A percentile compares a stretch with the other conserved stretches of the same genome.
Conservation (phyloP, 2,113 vertebrate genomes). For the Crotalus horridus region DNA sequence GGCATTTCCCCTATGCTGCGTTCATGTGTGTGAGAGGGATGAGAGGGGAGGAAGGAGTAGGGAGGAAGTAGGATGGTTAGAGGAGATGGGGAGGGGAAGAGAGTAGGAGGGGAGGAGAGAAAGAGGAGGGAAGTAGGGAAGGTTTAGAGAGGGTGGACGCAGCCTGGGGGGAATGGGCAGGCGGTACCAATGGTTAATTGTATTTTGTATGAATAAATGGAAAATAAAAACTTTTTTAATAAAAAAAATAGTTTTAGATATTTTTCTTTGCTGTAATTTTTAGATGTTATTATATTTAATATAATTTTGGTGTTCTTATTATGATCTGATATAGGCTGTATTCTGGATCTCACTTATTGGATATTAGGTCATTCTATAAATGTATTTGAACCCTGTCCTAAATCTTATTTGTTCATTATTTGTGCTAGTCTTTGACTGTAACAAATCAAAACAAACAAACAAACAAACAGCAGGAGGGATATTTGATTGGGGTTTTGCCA, state of each 20-base stretch:
- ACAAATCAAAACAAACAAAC: neutral
- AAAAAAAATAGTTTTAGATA: neutral
- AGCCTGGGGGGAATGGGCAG: too few species aligned
- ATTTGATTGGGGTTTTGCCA: neutral
- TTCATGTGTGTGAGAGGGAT: too few species aligned
- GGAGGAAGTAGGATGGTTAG: too few species aligned
- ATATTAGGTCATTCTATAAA: neutral
- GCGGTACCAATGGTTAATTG: too few species aligned
- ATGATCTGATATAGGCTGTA: neutral
- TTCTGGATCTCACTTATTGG: neutral
- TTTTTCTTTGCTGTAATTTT: neutral
- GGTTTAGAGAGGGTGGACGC: too few species aligned
- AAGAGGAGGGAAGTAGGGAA: too few species aligned
- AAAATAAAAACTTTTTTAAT: too few species aligned
- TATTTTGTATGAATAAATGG: too few species aligned
- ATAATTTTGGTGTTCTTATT: neutral
- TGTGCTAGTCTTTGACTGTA: neutral
- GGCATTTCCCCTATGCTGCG: too few species aligned
- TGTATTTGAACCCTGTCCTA: neutral
- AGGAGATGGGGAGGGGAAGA: too few species aligned
- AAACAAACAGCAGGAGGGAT: neutral
- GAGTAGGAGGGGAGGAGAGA: too few species aligned
- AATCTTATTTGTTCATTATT: neutral
- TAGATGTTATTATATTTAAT: neutral
- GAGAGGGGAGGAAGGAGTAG: too few species aligned